A percentile compares a stretch with the other conserved stretches of the same genome.
These are phyloP conservation scores for Cybosia mesomella DNA, from an alignment of 2,888 invertebrate species.

Conservation along the genomic window DNA sequence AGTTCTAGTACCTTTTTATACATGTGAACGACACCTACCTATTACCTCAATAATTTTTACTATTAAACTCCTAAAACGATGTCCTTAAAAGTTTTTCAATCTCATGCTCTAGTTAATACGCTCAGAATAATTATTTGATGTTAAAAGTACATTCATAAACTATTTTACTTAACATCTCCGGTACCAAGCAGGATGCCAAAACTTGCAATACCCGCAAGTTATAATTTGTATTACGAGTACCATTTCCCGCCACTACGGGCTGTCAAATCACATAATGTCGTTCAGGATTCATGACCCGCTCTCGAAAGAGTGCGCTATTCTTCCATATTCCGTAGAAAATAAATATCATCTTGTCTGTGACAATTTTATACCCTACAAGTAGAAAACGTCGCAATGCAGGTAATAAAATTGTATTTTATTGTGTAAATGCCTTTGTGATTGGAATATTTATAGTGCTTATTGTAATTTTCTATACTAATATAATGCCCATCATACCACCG, in stretches of 20 bases:
- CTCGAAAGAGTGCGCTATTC: slow-evolving; percentile 30
- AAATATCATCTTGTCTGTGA: slow-evolving; percentile 28
- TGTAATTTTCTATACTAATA: too few relatives aligned
- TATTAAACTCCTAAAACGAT: too few relatives aligned
- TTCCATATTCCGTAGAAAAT: slow-evolving; percentile 29
- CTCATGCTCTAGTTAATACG: too few relatives aligned
- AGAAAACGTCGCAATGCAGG: slow-evolving; percentile 15
- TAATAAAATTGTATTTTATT: slow-evolving; percentile 21
- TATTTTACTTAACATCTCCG: not conserved
- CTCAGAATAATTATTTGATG: not conserved
- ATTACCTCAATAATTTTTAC: too few relatives aligned
- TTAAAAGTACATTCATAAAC: not conserved
- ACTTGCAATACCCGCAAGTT: not conserved
- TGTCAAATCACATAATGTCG: slow-evolving; percentile 37
- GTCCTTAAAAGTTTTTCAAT: too few relatives aligned
- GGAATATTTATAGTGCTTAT: slow-evolving; percentile 15
- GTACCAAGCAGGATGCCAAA: not conserved
- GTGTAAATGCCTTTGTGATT: slow-evolving; percentile 20
- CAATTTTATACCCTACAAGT: slow-evolving; percentile 27
- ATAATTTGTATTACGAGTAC: not conserved
- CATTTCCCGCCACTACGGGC: slow-evolving; percentile 22
- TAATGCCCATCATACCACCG: too few relatives aligned
- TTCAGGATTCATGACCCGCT: slow-evolving; percentile 16
- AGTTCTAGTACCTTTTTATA: too few relatives aligned
- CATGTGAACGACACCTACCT: too few relatives aligned